A percentile compares a stretch with the other conserved stretches of the same genome.
Conservation (phyloP, 2,113 vertebrate species). For the Reinhardtius hippoglossoides region DNA sequence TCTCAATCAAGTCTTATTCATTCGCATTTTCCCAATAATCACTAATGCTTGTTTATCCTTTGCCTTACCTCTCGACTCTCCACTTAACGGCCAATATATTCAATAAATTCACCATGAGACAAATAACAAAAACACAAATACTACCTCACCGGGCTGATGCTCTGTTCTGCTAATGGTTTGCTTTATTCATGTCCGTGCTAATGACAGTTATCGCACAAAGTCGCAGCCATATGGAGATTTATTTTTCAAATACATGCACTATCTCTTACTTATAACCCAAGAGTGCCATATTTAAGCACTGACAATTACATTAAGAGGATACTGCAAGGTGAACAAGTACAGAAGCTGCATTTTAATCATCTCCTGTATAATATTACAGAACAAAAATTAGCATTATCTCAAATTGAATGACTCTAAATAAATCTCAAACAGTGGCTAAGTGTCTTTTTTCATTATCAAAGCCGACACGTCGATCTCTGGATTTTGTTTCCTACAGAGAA, state of each 20-base stretch:
- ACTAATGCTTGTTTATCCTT: not conserved
- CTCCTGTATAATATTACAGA: not conserved
- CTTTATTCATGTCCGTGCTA: not conserved
- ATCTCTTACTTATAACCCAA: constrained; percentile 1
- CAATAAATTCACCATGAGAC: not conserved
- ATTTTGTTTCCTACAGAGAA: constrained; percentile 4
- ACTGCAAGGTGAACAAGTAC: constrained; percentile 15
- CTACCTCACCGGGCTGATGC: not conserved
- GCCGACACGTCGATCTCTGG: constrained; percentile 29
- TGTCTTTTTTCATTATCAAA: constrained; percentile 9
- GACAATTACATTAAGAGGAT: not conserved
- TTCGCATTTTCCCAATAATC: not conserved
- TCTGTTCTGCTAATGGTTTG: not conserved
- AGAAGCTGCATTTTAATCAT: constrained; percentile 31
- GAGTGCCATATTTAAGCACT: not conserved
- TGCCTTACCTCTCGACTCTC: not conserved
- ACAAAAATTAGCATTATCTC: constrained; percentile 5
- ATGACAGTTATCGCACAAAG: not conserved
- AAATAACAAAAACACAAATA: not conserved
- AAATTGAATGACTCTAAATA: not conserved
- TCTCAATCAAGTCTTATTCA: not conserved
- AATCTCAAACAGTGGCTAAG: not conserved
- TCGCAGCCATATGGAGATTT: not conserved
- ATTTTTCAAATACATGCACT: too few species aligned
- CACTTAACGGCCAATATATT: not conserved